Evolutionary conservation across 2,113 vertebrate genomes (phyloP), one percentile per base, ranked within the genome.

Genomic region (Myiozetetes cayanensis): DNA sequence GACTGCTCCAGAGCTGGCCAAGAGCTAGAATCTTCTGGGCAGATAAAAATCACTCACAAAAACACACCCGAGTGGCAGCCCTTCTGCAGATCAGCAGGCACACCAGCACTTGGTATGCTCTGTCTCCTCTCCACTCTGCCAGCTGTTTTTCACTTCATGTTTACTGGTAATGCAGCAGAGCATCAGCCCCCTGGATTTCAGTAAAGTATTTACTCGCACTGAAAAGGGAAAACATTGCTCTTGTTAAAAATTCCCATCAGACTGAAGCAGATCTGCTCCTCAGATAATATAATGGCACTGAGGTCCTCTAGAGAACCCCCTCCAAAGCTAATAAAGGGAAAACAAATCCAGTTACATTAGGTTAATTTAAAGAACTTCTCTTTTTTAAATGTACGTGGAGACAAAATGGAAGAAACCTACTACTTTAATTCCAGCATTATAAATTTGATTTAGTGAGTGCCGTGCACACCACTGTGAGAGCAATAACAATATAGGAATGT

Each of bases 351-450:
- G 95, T 66, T 92, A 79, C 67, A 87, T 77, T 87, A 88, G 95
- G 93, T 87, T 96, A 90, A 94, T 90, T 90, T 91, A 91, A 84
- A 92, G 70, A 94, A 96, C 79, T 94, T 84, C 71, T 91, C 74
- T 89, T 87, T 88, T 95, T 96, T 66, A 87, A 95, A 78, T 46
- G 71, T 63, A 94, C n/a, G 7, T 76, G 46, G 79, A 85, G 50
- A 95, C 67, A 96, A 94, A 91, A 91, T 73, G 89, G 92, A 87
- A 92, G 90, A 88, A 93, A 84, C 30, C n/a, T 76, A 78, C 92
- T 89, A 95, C 96, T 95, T 93, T 95, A 97, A 96, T 95, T 94
- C 83, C 66, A 82, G 65, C 70, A 68, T 94, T 95, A 92, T 92
- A 90, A 95, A 97, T 96, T 87, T 90, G 90, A 96, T 97, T 92